Evolutionary conservation across 2,797 vertebrate genomes (phyloP).

Genomic region (Pantherophis vulpinus): DNA sequence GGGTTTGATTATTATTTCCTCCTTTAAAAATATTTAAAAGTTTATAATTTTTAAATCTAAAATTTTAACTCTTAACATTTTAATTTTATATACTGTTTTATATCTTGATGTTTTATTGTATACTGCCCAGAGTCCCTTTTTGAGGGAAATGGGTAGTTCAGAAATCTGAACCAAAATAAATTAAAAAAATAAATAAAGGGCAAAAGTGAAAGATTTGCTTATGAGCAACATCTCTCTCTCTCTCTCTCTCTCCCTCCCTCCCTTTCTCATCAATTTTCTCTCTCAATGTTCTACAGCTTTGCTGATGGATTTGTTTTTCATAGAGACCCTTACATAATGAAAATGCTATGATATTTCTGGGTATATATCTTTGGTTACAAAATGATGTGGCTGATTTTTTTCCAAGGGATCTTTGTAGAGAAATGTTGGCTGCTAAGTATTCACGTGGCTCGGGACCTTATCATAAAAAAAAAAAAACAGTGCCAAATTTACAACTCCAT

Average conservation of each 20-base stretch:
- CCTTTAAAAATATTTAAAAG: background rate
- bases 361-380: slow-evolving; percentile 40
- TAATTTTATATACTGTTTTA: background rate
- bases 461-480: background rate
- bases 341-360: slow-evolving; percentile 50
- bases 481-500: background rate
- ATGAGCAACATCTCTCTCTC: background rate
- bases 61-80: background rate
- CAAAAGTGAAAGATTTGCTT: background rate
- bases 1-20: background rate
- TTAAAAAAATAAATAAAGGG: background rate
- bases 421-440: slow-evolving; percentile 21
- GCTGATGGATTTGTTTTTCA: slow-evolving; percentile 40
- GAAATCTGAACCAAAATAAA: too few species aligned
- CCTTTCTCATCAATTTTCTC: background rate
- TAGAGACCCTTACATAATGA: slow-evolving; percentile 1
- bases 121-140: background rate
- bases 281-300: slow-evolving; percentile 16
- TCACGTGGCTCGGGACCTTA: slow-evolving; percentile 16
- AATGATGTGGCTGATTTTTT: slow-evolving; percentile 31
- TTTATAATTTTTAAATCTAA: background rate
- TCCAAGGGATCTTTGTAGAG: slow-evolving; percentile 43
- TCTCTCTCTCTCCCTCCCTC: background rate
- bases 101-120: background rate
- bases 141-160: too few species aligned